phyloP scores from a whole-genome alignment of 2,888 invertebrate genomes.

The Bugula neritina region DNA sequence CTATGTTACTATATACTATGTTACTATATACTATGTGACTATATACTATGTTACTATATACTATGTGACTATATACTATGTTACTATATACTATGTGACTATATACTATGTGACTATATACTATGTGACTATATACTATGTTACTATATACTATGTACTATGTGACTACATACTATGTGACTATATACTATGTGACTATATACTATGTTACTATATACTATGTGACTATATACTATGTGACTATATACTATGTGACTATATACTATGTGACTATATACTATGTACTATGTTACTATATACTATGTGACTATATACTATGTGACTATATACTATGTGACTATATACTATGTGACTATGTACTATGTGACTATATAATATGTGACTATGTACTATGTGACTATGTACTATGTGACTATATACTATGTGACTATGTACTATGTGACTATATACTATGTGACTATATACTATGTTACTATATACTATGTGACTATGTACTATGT shows the following conservation, averaged over 20 bases:
- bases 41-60: too few relatives aligned
- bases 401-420: too few relatives aligned
- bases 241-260: too few relatives aligned
- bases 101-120: too few relatives aligned
- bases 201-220: neutral
- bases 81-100: too few relatives aligned
- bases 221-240: too few relatives aligned
- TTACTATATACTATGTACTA: neutral
- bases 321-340: neutral
- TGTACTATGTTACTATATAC: neutral
- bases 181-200: neutral
- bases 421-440: neutral
- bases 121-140: neutral
- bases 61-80: too few relatives aligned
- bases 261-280: too few relatives aligned
- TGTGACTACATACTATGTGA: neutral
- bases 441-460: neutral
- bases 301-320: neutral
- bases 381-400: too few relatives aligned
- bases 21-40: neutral
- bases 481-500: neutral
- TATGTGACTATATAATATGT: neutral
- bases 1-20: neutral
- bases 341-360: neutral
- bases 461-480: neutral